These are phyloP conservation scores for Octopus sinensis DNA, from an alignment of 1,140 invertebrate genomes.

Conservation along the genomic window DNA sequence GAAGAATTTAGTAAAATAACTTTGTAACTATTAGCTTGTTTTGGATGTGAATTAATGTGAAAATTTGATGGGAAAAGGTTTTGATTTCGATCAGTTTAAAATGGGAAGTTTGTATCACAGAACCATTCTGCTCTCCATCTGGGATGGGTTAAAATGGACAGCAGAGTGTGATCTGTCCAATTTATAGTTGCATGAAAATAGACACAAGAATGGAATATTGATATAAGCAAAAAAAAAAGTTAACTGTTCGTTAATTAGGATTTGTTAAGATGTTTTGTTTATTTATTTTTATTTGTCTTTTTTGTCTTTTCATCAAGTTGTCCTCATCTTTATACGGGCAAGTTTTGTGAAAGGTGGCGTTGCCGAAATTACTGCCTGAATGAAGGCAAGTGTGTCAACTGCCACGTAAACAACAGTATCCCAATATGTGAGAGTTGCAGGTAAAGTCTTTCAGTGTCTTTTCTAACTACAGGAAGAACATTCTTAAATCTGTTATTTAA, in stretches of 20 bases:
- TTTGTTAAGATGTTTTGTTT: slow-evolving; percentile 3
- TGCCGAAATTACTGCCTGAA: slow-evolving; percentile 60
- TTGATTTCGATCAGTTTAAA: no score
- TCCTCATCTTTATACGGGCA: slow-evolving; percentile 29
- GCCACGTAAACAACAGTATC: slow-evolving; percentile 20
- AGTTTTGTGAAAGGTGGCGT: slow-evolving; percentile 31
- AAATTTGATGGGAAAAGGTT: no score
- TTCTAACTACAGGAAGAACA: background rate
- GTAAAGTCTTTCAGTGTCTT: slow-evolving; percentile 29
- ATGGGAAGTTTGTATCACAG: no score
- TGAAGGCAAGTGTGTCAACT: slow-evolving; percentile 57
- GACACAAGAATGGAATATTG: no score
- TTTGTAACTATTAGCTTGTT: no score
- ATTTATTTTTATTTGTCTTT: background rate
- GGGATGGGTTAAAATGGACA: no score
- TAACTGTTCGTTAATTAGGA: background rate
- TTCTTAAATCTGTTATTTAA: background rate
- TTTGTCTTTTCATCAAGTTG: slow-evolving; percentile 28
- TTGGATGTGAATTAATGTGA: no score
- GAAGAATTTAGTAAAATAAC: no score
- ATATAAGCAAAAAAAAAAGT: no score
- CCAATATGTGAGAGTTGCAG: slow-evolving; percentile 50
- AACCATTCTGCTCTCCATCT: no score
- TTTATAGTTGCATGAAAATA: no score
- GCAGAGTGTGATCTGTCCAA: no score